phyloP scores from a whole-genome alignment of 2,797 vertebrate genomes.

The Lepidocolaptes lacrymiger region DNA sequence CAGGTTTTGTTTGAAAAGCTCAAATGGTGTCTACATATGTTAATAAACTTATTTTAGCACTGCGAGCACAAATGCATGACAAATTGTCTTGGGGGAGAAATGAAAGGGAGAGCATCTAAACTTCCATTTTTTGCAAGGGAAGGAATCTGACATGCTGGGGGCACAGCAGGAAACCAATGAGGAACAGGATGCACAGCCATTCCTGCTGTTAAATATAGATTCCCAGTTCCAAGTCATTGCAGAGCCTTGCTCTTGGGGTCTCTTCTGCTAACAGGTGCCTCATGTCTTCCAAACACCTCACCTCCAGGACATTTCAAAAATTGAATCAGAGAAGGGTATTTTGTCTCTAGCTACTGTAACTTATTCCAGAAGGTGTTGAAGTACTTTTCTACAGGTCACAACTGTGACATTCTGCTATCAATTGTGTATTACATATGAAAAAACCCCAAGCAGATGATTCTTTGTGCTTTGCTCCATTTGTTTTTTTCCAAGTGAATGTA shows the following conservation, averaged over 20 bases:
- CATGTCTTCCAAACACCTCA: not conserved
- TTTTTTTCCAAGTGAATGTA: accelerated
- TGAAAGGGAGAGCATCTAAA: slow-evolving; percentile 1
- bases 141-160: not conserved
- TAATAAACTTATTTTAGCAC: not conserved
- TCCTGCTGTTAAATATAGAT: not conserved
- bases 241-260: not conserved
- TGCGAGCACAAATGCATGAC: not conserved
- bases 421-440: not conserved
- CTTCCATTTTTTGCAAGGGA: slow-evolving; percentile 21
- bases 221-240: not conserved
- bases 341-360: not conserved
- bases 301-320: not conserved
- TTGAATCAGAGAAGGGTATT: not conserved
- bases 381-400: not conserved
- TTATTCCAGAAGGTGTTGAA: not conserved
- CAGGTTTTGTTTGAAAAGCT: slow-evolving; percentile 18
- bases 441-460: not conserved
- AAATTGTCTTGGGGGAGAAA: slow-evolving; percentile 7
- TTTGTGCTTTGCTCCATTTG: not conserved
- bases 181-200: slow-evolving; percentile 36
- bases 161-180: slow-evolving; percentile 56
- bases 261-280: not conserved
- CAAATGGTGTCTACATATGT: not conserved
- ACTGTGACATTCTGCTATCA: not conserved